Evolutionary conservation across 2,113 vertebrate species (phyloP), one percentile per base, ranked within the genome.

Genomic region (Malurus cyaneus): DNA sequence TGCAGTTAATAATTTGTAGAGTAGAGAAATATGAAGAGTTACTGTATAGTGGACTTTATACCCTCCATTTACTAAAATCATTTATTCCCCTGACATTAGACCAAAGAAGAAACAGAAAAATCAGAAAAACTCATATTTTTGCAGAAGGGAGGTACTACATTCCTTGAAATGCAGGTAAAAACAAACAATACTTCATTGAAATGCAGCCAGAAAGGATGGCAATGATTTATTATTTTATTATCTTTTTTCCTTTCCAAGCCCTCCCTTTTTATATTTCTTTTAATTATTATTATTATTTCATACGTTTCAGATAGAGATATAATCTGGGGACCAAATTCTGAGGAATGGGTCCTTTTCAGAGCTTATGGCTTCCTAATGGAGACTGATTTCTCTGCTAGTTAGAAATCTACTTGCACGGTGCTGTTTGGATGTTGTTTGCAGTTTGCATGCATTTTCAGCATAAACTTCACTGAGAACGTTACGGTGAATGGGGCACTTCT

Each of bases 101-200:
- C 97, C 95, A 97, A 98, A 98, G 98, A 98, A 98, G 98, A 98
- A 96, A 97, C 74, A 95, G 98, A 98, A 90, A 97, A 98, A 98
- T 97, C 97, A 97, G 98, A 98, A 97, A 98, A 98, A 95, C 96
- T 97, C 96, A 94, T 97, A 95, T 90, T 98, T 98, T 98, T 98
- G 96, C 98, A 98, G 91, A 97, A 98, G 96, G 98, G 97, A 97
- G 98, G 96, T 88, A 94, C 97, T 94, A 91, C 98, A 97, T 97
- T 98, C 97, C 95, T 98, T 98, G 98, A 98, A 97, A 95, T 97
- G 96, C 98, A 98, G 98, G 98, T 98, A 98, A 98, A 97, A 93
- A 84, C 36, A 91, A 96, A 92, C 56, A 41, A 86, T 62, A 20
- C 66, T 95, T 96, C 57, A 20, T 66, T 94, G 52, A 60, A 82